Evolutionary conservation across 2,113 vertebrate species (phyloP), one percentile per base, ranked within the genome.

Genomic region (Paradoxurus hermaphroditus): DNA sequence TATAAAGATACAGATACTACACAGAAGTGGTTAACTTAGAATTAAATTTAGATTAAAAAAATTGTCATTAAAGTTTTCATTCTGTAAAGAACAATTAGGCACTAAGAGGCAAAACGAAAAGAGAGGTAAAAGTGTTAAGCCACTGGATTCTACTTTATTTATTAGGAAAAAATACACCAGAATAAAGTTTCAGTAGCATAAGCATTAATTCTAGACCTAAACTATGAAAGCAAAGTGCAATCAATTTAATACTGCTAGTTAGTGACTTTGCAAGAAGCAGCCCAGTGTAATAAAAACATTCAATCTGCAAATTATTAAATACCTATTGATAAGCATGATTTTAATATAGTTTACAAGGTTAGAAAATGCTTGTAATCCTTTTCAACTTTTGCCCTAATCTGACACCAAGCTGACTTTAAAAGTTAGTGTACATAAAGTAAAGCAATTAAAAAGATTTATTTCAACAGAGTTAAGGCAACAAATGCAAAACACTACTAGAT

Each of bases 391-490:
- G 5, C 15, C 15, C 5, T 44, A 83, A 84, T 82, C 23, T 92
- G 67, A 34, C 29, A 91, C 36, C 6, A 67, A 2, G 18, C 2
- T 96, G 62, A 62, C 53, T 90, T 94, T 65, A 81, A 96, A 96
- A 83, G 29, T 91, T 41, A 63, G 41, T 93, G 81, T 23, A 75
- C 36, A 81, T 15, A 70, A 87, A 81, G 27, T 41, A 27, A 92
- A 96, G 18, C 70, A 70, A 65, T 70, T 96, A 70, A 90, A 84
- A 93, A 49, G 16, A 34, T 73, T 82, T 86, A 73, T 31, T 96
- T 93, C 65, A 73, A 49, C 72, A 88, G 21, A 92, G 68, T 23
- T 90, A 44, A 78, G 39, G 46, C 90, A 97, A 94, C 16, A 95
- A 85, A 86, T 93, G 46, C 19, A 79, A 36, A 88, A 94, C 19